These are phyloP conservation scores for Aphelocoma coerulescens DNA, from an alignment of 2,113 vertebrate genomes.

Conservation along the genomic window DNA sequence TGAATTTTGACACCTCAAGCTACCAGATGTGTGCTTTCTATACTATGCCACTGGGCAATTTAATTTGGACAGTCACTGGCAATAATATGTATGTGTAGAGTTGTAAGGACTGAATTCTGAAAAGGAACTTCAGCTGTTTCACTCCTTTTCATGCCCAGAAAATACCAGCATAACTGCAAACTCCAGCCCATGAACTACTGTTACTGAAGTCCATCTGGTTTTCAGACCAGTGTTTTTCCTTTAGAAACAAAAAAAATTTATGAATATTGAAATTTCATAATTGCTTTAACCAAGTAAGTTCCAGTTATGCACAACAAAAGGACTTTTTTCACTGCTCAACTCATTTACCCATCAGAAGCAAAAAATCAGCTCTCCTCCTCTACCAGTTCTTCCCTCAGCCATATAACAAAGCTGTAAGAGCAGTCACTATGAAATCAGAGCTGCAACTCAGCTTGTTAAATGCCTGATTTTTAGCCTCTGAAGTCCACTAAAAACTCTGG, in stretches of 20 bases:
- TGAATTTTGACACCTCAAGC: neutral
- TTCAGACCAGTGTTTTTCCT: neutral
- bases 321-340: neutral
- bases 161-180: neutral
- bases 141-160: neutral
- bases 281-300: neutral
- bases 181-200: neutral
- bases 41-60: neutral
- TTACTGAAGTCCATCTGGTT: neutral
- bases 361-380: neutral
- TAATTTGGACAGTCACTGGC: neutral
- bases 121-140: neutral
- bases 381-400: neutral
- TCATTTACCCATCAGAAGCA: neutral
- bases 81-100: neutral
- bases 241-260: neutral
- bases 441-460: neutral
- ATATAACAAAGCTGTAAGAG: neutral
- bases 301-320: neutral
- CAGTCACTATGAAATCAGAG: neutral
- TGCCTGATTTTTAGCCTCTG: neutral
- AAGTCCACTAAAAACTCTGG: neutral
- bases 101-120: neutral
- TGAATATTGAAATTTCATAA: neutral
- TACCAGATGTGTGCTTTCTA: neutral